Evolutionary conservation across 2,797 vertebrate genomes (phyloP).

Genomic region (Crenuchus spilurus): DNA sequence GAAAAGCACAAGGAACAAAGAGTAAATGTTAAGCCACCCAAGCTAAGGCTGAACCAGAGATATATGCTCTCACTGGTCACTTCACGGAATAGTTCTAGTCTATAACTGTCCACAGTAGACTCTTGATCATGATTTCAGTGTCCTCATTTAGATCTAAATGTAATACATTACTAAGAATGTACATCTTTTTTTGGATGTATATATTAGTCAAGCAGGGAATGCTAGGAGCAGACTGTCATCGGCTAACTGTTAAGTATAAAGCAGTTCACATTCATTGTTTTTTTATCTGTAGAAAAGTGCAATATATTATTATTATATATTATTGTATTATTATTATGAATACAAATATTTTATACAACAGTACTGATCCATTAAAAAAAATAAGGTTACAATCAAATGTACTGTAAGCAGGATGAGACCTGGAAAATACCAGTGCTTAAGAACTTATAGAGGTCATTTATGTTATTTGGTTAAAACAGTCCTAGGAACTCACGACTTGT

Average conservation of each 20-base stretch:
- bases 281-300: too few relatives aligned
- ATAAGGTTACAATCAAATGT: too few relatives aligned
- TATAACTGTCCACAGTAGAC: not conserved
- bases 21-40: not conserved
- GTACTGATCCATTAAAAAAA: too few relatives aligned
- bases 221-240: not conserved
- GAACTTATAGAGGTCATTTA: too few relatives aligned
- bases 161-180: not conserved
- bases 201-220: not conserved
- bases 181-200: not conserved
- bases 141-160: not conserved
- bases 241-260: not conserved
- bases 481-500: too few relatives aligned
- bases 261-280: not conserved
- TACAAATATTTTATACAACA: too few relatives aligned
- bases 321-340: too few relatives aligned
- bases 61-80: not conserved
- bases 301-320: too few relatives aligned
- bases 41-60: not conserved
- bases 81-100: not conserved
- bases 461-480: too few relatives aligned
- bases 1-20: conserved; percentile 15
- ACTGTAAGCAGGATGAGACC: too few relatives aligned
- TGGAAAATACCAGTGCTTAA: too few relatives aligned
- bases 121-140: not conserved